Evolutionary conservation across 2,888 invertebrate species (phyloP), one percentile per base, ranked within the genome.

Genomic region (Dasysyrphus albostriatus): DNA sequence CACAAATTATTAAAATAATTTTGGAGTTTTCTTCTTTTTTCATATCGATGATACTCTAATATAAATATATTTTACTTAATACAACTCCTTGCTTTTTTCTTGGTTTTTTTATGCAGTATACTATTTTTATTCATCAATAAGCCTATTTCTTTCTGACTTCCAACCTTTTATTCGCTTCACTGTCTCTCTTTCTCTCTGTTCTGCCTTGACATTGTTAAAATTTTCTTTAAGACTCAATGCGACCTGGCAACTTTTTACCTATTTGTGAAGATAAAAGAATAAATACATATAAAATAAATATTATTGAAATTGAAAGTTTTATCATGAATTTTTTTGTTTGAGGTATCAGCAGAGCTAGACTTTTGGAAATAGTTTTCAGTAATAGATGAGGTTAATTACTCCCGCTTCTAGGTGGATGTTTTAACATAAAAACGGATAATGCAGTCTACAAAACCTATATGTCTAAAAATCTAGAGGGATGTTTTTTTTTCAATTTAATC

Each of bases 201-300:
- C 42, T 77, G 65, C 39, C 65, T 83, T 75, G 78, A 75, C 80
- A 47, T 78, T 83, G 72, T 72, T 70, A 74, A 61, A 72, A 79
- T 73, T 73, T 83, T 78, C 69, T 65, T 85, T 83, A 87, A 83
- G 87, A 83, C 74, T 88, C 82, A 82, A 78, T 82, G 82, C 77
- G 87, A 83, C 88, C 88, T 88, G 83, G 67, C 76, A 83, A 56
- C 75, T 83, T 79, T 83, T 88, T 82, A 88, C 88, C 88, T 88
- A 88, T 83, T 88, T 75, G 83, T 83, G 58, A 83, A 88, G 72
- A 88, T 88, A 87, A 70, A 88, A 67, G 78, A 83, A 83, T 79
- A 88, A 83, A 88, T 75, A 75, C 78, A 87, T 75, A 82, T 74
- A 72, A 24, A 29, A 81, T 58, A 69, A 58, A 74, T 70, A 59